Conservation (phyloP, 2,113 vertebrate genomes). For the Oreochromis niloticus region DNA sequence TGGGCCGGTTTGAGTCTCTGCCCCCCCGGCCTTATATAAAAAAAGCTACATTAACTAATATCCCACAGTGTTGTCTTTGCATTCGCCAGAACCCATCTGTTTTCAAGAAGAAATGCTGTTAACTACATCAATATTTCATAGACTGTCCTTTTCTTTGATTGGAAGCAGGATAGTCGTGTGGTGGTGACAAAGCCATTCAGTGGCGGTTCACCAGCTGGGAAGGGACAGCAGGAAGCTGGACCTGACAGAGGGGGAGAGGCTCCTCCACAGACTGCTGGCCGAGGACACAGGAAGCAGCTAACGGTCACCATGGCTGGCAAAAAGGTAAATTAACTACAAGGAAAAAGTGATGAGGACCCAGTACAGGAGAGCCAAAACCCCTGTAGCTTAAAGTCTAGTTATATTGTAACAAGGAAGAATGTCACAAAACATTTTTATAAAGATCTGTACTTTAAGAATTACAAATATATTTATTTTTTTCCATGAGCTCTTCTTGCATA, state of each 20-base stretch:
- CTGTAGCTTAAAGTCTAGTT: neutral
- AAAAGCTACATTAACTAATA: neutral
- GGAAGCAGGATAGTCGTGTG: conserved; percentile 83
- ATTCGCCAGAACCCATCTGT: neutral
- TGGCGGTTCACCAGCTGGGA: conserved; percentile 28
- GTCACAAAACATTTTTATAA: neutral
- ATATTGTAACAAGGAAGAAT: neutral
- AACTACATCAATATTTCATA: neutral
- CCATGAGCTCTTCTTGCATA: neutral
- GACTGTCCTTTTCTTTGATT: neutral
- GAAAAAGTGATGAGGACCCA: neutral
- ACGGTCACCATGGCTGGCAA: conserved; percentile 88
- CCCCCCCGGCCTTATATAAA: neutral
- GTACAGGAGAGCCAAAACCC: neutral
- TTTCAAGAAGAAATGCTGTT: neutral
- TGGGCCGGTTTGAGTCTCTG: neutral
- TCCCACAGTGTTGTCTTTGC: neutral
- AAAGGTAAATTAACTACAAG: conserved; percentile 74
- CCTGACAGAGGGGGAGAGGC: conserved; percentile 57
- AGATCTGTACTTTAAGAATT: neutral
- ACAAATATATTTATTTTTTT: neutral
- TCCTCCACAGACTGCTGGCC: conserved; percentile 65
- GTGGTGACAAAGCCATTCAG: conserved; percentile 78
- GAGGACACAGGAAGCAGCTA: conserved; percentile 85
- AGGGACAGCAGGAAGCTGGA: conserved; percentile 54